Conservation (phyloP, 2,113 vertebrate species). For the Rattus rattus region DNA sequence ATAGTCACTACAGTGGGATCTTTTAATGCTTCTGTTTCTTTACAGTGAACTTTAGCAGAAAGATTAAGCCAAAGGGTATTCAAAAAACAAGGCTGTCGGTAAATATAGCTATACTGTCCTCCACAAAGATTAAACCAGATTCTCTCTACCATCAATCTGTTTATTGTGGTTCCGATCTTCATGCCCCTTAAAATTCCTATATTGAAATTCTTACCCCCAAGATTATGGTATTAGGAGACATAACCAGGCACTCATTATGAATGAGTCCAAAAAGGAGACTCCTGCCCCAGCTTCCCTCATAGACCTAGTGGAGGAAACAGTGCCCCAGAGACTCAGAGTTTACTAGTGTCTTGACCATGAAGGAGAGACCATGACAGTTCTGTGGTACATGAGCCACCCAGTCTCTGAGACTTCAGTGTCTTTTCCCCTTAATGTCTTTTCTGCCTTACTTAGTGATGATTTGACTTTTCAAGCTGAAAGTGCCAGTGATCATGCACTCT, state of each 20-base stretch:
- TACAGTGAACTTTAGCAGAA: neutral
- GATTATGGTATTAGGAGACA: neutral
- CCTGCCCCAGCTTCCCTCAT: neutral
- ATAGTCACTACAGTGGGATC: neutral
- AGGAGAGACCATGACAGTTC: neutral
- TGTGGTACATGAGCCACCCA: neutral
- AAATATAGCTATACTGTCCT: neutral
- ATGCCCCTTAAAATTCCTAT: neutral
- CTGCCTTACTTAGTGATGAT: neutral
- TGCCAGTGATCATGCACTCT: neutral
- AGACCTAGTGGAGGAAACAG: neutral
- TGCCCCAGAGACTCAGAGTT: neutral
- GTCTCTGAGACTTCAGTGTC: neutral
- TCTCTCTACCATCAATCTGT: neutral
- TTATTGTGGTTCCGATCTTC: neutral
- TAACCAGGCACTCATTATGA: neutral
- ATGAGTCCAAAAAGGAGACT: neutral
- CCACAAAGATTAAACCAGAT: neutral
- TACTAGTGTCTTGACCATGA: neutral
- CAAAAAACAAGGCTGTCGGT: neutral
- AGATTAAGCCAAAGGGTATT: neutral
- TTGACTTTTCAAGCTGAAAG: slow-evolving; percentile 6
- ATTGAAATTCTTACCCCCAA: neutral
- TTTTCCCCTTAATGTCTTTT: neutral
- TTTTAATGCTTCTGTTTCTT: neutral